These are phyloP conservation scores for Sebastes taczanowskii DNA, from an alignment of 2,797 vertebrate species.

Conservation along the genomic window DNA sequence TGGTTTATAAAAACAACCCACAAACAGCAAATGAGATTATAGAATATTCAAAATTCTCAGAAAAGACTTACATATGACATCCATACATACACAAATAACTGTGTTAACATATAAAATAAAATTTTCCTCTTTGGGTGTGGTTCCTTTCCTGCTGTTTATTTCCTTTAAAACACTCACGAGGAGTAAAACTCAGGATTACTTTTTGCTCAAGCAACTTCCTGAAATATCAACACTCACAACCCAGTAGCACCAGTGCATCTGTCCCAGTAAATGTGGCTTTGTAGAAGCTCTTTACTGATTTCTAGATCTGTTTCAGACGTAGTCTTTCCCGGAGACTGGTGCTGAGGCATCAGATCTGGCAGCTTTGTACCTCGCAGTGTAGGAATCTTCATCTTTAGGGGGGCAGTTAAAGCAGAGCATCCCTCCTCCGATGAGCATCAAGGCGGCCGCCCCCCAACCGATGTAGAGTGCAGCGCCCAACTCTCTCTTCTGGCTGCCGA, in stretches of 20 bases:
- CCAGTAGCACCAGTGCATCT: conserved; percentile 26
- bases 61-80: conserved; percentile 11
- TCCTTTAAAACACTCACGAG: conserved; percentile 11
- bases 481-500: conserved; percentile 87
- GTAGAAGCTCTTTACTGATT: background rate
- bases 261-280: conserved; percentile 30
- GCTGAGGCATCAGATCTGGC: conserved; percentile 81
- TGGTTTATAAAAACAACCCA: conserved; percentile 18
- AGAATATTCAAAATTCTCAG: background rate
- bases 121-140: conserved; percentile 34
- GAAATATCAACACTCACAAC: conserved; percentile 15
- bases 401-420: conserved; percentile 92
- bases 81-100: conserved; percentile 7
- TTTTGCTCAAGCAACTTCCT: conserved; percentile 4
- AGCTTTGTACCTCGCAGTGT: conserved; percentile 85
- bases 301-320: conserved; percentile 79
- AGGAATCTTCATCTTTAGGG: conserved; percentile 69
- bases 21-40: background rate
- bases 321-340: conserved; percentile 81
- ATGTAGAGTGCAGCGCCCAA: conserved; percentile 91
- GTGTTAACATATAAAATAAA: background rate
- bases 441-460: conserved; percentile 88
- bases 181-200: background rate
- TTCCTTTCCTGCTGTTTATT: conserved; percentile 10
- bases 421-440: conserved; percentile 89